Evolutionary conservation across 2,888 invertebrate genomes (phyloP).

Genomic region (Argyresthia albistria): DNA sequence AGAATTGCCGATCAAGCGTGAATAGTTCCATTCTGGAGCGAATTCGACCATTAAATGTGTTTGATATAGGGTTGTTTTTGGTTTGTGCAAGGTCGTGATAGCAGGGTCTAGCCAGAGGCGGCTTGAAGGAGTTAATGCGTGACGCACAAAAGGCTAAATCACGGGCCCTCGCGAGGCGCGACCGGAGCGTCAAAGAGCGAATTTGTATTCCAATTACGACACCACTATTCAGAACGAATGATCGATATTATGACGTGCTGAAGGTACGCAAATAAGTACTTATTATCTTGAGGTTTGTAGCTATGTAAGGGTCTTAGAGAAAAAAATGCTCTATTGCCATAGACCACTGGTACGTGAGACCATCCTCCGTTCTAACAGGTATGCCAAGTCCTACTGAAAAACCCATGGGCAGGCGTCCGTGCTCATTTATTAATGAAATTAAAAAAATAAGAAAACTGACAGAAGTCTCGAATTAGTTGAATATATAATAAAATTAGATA

Average conservation of each 20-base stretch:
- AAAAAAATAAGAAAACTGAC: too few species aligned
- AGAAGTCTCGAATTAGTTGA: too few species aligned
- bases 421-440: too few species aligned
- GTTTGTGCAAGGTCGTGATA: slow-evolving; percentile 13
- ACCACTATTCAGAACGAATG: slow-evolving; percentile 26
- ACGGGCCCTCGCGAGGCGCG: slow-evolving; percentile 44
- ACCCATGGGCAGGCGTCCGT: too few species aligned
- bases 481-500: too few species aligned
- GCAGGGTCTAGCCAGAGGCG: slow-evolving; percentile 39
- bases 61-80: slow-evolving; percentile 28
- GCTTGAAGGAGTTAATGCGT: slow-evolving; percentile 68
- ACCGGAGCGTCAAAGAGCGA: slow-evolving; percentile 58
- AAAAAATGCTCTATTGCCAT: too few species aligned
- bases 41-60: slow-evolving; percentile 4
- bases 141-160: slow-evolving; percentile 70
- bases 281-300: too few species aligned
- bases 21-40: not conserved
- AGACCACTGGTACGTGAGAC: too few species aligned
- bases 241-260: slow-evolving; percentile 16
- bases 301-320: too few species aligned
- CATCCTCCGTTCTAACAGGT: too few species aligned
- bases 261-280: too few species aligned
- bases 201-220: slow-evolving; percentile 72
- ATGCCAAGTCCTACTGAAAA: too few species aligned
- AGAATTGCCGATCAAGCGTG: slow-evolving; percentile 35